phyloP scores from a whole-genome alignment of 2,113 vertebrate species.

The Hippolais icterina region DNA sequence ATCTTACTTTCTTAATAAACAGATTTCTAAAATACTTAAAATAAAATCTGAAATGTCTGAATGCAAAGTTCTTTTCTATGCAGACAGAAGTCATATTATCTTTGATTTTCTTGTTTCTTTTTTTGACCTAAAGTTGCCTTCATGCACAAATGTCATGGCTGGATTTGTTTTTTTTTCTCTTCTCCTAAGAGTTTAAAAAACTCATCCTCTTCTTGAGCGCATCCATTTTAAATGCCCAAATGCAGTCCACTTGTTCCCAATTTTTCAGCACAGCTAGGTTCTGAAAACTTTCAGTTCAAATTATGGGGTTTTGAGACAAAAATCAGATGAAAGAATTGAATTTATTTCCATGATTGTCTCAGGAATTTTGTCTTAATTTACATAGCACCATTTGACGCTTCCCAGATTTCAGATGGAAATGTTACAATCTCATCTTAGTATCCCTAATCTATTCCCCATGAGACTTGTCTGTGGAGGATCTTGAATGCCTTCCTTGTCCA shows the following conservation, averaged over 20 bases:
- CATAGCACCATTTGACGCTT: not conserved
- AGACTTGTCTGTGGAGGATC: not conserved
- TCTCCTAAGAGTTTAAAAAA: not conserved
- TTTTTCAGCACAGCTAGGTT: not conserved
- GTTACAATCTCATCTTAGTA: not conserved
- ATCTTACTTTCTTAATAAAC: not conserved
- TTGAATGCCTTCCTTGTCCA: not conserved
- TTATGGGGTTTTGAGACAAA: not conserved
- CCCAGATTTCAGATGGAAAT: not conserved
- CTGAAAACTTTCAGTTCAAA: not conserved
- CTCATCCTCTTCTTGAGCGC: not conserved
- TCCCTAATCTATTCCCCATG: not conserved
- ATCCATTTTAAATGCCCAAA: not conserved
- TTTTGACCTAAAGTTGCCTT: not conserved
- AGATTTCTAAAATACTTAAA: not conserved
- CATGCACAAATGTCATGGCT: not conserved
- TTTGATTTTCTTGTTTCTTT: not conserved
- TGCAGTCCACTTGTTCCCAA: not conserved
- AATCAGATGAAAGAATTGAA: not conserved
- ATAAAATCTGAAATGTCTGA: not conserved
- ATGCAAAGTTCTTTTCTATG: not conserved
- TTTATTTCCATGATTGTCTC: not conserved
- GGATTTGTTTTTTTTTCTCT: not conserved
- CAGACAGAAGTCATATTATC: not conserved
- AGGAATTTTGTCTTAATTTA: not conserved